Percentiles rank a stretch among this genome's conserved stretches.
Evolutionary conservation across 2,113 vertebrate genomes (phyloP).

Genomic region (Saimiri boliviensis): DNA sequence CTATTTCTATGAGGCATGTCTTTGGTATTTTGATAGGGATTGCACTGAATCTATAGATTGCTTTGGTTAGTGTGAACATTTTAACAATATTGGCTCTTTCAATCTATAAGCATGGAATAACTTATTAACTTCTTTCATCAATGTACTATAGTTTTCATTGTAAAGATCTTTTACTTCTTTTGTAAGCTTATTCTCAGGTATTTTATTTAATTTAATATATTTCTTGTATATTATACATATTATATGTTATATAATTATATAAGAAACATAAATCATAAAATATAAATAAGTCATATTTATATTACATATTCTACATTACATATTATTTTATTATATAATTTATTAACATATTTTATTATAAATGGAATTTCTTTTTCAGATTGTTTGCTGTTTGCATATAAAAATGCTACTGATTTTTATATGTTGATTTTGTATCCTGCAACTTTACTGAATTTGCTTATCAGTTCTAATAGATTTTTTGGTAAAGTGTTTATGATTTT

Average conservation of each 20-base stretch:
- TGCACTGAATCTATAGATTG: neutral
- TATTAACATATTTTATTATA: too few species aligned
- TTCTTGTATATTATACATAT: too few species aligned
- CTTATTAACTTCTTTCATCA: neutral
- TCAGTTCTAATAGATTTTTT: neutral
- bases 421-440: neutral
- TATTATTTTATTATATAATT: too few species aligned
- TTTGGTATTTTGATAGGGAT: neutral
- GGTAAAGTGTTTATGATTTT: neutral
- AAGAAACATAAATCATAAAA: too few species aligned
- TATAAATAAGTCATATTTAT: too few species aligned
- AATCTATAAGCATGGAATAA: neutral
- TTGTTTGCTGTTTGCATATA: neutral
- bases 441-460: neutral
- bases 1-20: neutral
- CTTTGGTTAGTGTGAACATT: neutral
- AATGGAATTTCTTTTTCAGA: neutral
- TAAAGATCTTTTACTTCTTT: neutral
- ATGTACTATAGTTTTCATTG: neutral
- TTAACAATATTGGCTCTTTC: neutral
- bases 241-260: too few species aligned
- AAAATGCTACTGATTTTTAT: neutral
- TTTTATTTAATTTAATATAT: neutral
- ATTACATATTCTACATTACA: too few species aligned
- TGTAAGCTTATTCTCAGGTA: neutral